Conservation (phyloP, 2,888 invertebrate genomes). For the Ypsolopha sequella region DNA sequence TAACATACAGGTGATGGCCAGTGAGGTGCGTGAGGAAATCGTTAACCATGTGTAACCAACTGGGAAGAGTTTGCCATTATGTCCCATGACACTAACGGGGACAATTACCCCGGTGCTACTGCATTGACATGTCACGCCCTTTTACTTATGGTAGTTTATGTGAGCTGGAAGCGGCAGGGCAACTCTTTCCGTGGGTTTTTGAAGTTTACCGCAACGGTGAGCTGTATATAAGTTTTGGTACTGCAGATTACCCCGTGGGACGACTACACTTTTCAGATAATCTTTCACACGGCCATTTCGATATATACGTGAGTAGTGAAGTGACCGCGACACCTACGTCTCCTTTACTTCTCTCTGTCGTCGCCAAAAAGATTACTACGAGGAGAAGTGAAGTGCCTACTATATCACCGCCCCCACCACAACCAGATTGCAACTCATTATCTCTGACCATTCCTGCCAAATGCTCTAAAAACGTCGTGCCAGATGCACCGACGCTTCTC, state of each 20-base stretch:
- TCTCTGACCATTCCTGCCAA: background rate
- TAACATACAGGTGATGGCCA: too few species aligned
- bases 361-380: too few species aligned
- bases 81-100: background rate
- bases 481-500: background rate
- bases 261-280: background rate
- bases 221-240: background rate
- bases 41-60: too few species aligned
- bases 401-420: background rate
- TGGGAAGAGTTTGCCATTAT: background rate
- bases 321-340: background rate
- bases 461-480: background rate
- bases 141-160: background rate
- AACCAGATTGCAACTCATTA: background rate
- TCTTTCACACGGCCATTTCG: background rate
- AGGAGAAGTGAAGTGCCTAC: too few species aligned
- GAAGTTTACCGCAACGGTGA: background rate
- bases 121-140: background rate
- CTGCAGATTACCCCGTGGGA: background rate
- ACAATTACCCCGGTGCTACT: background rate
- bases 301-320: background rate
- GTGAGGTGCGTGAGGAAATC: too few species aligned
- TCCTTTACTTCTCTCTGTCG: too few species aligned
- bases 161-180: background rate
- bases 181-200: background rate